Conservation (phyloP, 1,140 invertebrate species). For the Listronotus oregonensis region DNA sequence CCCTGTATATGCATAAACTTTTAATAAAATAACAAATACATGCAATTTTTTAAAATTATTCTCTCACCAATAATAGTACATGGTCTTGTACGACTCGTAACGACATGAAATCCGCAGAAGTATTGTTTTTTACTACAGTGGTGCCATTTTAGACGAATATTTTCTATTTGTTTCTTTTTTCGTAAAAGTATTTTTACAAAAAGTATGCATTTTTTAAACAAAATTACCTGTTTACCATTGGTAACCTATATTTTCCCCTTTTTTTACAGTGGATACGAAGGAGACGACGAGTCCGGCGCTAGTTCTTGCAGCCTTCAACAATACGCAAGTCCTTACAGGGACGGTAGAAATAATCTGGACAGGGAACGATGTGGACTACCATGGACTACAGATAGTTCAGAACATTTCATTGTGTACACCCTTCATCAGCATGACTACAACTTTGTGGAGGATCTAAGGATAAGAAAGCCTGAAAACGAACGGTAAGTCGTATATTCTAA, state of each 20-base stretch:
- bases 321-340: conserved; percentile 20
- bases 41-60: too few relatives aligned
- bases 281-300: conserved; percentile 38
- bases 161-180: too few relatives aligned
- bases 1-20: too few relatives aligned
- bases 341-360: conserved; percentile 11
- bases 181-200: too few relatives aligned
- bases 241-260: background rate
- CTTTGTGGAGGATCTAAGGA: conserved; percentile 39
- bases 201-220: too few relatives aligned
- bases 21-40: too few relatives aligned
- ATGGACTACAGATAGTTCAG: conserved; percentile 43
- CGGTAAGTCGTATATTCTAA: conserved; percentile 35
- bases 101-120: too few relatives aligned
- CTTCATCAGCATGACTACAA: conserved; percentile 38
- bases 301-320: conserved; percentile 38
- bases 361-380: conserved; percentile 34
- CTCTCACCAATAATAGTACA: too few relatives aligned
- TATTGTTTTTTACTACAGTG: too few relatives aligned
- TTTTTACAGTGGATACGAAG: conserved; percentile 41
- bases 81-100: too few relatives aligned
- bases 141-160: too few relatives aligned
- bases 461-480: conserved; percentile 20
- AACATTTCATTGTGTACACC: conserved; percentile 31
- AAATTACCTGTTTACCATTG: background rate